Percentiles rank a stretch among this genome's conserved stretches.
Evolutionary conservation across 1,140 invertebrate species (phyloP).

Genomic region (Zaprionus ghesquierei): DNA sequence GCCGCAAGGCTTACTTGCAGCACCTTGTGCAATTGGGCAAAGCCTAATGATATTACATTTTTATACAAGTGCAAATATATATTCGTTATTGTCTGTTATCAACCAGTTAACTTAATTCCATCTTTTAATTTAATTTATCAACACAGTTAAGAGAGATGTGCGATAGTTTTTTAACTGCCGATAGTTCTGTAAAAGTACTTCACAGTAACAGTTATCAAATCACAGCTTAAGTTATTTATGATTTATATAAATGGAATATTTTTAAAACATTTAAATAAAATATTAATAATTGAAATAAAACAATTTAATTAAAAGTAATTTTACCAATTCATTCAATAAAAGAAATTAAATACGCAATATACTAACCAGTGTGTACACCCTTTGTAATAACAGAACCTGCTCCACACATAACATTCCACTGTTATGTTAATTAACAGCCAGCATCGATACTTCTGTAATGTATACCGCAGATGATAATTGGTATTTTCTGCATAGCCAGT

Average conservation of each 20-base stretch:
- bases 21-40: slow-evolving; percentile 83
- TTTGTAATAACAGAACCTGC: background rate
- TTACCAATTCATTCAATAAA: background rate
- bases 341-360: background rate
- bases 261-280: background rate
- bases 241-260: too few species aligned
- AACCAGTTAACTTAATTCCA: background rate
- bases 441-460: background rate
- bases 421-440: background rate
- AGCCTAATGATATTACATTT: slow-evolving; percentile 28
- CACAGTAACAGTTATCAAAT: background rate
- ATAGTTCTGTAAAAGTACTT: background rate
- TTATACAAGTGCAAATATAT: background rate
- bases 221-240: background rate
- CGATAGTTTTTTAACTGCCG: background rate
- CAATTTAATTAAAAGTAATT: background rate
- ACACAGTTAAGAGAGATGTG: background rate
- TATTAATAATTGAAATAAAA: background rate
- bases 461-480: background rate
- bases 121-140: background rate
- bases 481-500: slow-evolving; percentile 9
- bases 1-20: slow-evolving; percentile 88
- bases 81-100: background rate
- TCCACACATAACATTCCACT: slow-evolving; percentile 10
- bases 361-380: background rate